Conservation (phyloP, 1,140 invertebrate species). For the Tenebrio molitor region DNA sequence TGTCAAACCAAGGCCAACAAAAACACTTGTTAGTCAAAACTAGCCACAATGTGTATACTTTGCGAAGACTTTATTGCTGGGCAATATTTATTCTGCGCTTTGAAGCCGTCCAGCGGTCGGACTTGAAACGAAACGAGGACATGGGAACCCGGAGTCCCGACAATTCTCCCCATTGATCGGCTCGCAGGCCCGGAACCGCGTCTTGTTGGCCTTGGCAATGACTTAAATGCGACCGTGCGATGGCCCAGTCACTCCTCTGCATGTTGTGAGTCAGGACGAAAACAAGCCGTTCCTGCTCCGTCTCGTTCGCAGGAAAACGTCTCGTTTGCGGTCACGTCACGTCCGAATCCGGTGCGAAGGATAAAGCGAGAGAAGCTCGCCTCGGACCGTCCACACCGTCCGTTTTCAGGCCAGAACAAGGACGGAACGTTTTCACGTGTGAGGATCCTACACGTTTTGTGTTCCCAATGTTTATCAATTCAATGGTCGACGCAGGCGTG, state of each 20-base stretch:
- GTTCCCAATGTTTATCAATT: constrained; percentile 39
- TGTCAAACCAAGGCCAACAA: constrained; percentile 7
- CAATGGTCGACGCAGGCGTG: constrained; percentile 37
- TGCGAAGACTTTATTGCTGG: constrained; percentile 7
- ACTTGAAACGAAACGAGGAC: too few species aligned
- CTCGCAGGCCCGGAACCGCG: background rate
- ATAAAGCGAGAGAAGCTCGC: background rate
- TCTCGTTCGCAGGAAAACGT: constrained; percentile 5
- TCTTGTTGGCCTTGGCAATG: constrained; percentile 22
- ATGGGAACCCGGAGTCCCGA: too few species aligned
- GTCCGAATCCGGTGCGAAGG: background rate
- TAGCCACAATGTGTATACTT: background rate
- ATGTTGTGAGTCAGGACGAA: constrained; percentile 14
- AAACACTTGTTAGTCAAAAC: constrained; percentile 8
- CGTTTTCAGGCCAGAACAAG: constrained; percentile 13
- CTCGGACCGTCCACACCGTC: background rate
- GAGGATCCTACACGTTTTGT: constrained; percentile 24
- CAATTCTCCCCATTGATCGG: too few species aligned
- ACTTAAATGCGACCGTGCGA: constrained; percentile 4
- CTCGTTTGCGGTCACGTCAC: background rate
- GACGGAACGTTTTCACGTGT: constrained; percentile 20
- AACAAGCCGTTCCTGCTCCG: background rate
- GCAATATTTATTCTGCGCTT: background rate
- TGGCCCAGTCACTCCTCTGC: constrained; percentile 29
- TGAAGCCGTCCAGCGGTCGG: too few species aligned